Percentiles rank a stretch among this genome's conserved stretches.
Conservation (phyloP, 2,113 vertebrate genomes). For the Grammomys surdaster region DNA sequence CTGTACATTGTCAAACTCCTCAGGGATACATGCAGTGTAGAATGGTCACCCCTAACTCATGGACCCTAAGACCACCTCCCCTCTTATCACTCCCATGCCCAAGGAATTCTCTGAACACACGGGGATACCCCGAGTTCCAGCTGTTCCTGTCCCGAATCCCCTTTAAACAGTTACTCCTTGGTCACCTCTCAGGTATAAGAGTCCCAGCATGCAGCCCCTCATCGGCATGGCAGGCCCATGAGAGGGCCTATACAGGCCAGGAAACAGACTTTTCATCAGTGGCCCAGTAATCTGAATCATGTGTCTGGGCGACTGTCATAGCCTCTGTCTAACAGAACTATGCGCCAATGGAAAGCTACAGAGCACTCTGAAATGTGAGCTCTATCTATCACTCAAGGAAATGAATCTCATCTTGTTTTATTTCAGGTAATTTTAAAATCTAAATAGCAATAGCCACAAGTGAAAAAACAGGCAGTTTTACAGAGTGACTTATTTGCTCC, state of each 20-base stretch:
- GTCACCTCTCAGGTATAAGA: not conserved
- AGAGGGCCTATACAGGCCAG: not conserved
- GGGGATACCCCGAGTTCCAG: not conserved
- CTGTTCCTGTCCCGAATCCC: not conserved
- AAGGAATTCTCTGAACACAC: not conserved
- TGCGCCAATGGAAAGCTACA: not conserved
- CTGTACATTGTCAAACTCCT: slow-evolving; percentile 15
- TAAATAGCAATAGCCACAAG: not conserved
- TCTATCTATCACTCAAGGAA: not conserved
- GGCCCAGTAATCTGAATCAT: not conserved
- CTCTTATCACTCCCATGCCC: not conserved
- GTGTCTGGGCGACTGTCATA: not conserved
- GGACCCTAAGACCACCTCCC: not conserved
- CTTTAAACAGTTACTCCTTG: not conserved
- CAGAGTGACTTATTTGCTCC: not conserved
- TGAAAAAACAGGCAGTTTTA: not conserved
- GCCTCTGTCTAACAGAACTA: not conserved
- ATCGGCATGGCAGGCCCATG: not conserved
- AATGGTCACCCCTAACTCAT: not conserved
- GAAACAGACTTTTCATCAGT: not conserved
- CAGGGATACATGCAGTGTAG: not conserved
- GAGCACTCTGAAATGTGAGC: not conserved
- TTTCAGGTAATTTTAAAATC: not conserved
- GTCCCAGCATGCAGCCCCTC: not conserved
- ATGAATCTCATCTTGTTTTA: not conserved